Percentiles rank a stretch among this genome's conserved stretches.
Evolutionary conservation across 2,888 invertebrate genomes (phyloP).

Genomic region (Diploptera punctata): DNA sequence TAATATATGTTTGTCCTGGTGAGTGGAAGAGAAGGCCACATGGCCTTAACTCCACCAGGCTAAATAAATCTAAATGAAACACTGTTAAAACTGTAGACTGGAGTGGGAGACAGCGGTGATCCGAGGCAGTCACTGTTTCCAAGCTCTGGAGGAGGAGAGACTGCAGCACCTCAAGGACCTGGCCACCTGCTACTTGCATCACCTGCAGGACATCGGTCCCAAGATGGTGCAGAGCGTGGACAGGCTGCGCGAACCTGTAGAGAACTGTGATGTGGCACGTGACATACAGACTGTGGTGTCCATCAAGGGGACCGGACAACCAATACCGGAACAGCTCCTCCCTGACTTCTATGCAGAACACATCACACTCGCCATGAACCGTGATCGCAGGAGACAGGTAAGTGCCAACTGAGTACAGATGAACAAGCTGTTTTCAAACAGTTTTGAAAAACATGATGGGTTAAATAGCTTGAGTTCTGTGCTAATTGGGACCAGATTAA

Average conservation of each 20-base stretch:
- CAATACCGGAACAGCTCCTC: slow-evolving; percentile 79
- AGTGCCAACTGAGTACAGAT: too few relatives aligned
- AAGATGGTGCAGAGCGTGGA: slow-evolving; percentile 77
- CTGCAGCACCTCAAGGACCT: slow-evolving; percentile 78
- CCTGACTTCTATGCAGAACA: slow-evolving; percentile 97
- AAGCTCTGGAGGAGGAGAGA: slow-evolving; percentile 89
- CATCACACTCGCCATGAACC: slow-evolving; percentile 90
- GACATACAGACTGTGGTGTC: slow-evolving; percentile 70
- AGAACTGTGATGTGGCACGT: slow-evolving; percentile 61
- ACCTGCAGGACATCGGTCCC: slow-evolving; percentile 75
- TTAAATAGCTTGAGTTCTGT: too few relatives aligned
- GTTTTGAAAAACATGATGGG: too few relatives aligned
- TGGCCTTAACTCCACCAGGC: too few relatives aligned
- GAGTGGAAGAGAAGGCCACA: too few relatives aligned
- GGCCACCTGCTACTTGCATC: slow-evolving; percentile 62
- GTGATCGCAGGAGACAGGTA: slow-evolving; percentile 87
- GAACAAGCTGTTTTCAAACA: too few relatives aligned
- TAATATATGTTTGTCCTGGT: too few relatives aligned
- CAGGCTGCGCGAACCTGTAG: slow-evolving; percentile 70
- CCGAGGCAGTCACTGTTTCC: slow-evolving; percentile 85
- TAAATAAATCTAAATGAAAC: too few relatives aligned
- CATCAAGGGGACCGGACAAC: slow-evolving; percentile 72
- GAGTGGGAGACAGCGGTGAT: slow-evolving; percentile 93
- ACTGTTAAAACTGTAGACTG: too few relatives aligned
- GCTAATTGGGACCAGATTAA: too few relatives aligned